phyloP scores from a whole-genome alignment of 2,888 invertebrate genomes.

The Ormyrus labotus region DNA sequence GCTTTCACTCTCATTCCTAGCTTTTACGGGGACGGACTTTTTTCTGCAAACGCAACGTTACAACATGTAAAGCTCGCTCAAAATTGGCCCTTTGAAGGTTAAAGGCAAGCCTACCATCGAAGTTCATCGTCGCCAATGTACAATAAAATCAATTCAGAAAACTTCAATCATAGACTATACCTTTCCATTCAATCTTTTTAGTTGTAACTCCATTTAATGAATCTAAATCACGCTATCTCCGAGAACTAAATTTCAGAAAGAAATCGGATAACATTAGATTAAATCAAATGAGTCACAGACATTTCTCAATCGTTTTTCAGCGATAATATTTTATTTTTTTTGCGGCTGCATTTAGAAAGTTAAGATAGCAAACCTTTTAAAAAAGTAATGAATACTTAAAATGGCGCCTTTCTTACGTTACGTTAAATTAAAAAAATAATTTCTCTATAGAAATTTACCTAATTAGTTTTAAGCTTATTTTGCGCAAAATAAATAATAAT shows the following conservation, averaged over 20 bases:
- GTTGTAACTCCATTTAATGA: conserved; percentile 18
- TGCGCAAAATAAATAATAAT: not conserved
- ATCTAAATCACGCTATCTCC: conserved; percentile 37
- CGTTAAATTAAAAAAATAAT: too few species aligned
- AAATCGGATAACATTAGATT: conserved; percentile 11
- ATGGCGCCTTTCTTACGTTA: not conserved
- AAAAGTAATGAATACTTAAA: conserved; percentile 1
- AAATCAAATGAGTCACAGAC: conserved; percentile 31
- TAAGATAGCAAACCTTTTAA: conserved; percentile 8
- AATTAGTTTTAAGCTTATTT: not conserved
- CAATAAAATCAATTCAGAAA: not conserved
- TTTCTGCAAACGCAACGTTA: conserved; percentile 47
- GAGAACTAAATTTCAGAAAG: not conserved
- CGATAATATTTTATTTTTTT: not conserved
- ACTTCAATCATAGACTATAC: conserved; percentile 46
- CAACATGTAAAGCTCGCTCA: conserved; percentile 26
- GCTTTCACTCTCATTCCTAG: not conserved
- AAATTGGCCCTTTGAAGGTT: not conserved
- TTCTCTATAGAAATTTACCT: too few species aligned
- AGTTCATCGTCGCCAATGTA: not conserved
- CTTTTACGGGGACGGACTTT: not conserved
- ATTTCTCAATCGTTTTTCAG: conserved; percentile 18
- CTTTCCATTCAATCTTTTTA: conserved; percentile 26
- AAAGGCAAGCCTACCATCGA: conserved; percentile 42
- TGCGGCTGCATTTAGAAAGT: conserved; percentile 26